phyloP scores from a whole-genome alignment of 2,797 vertebrate genomes.

The Hozukius guyotensis region DNA sequence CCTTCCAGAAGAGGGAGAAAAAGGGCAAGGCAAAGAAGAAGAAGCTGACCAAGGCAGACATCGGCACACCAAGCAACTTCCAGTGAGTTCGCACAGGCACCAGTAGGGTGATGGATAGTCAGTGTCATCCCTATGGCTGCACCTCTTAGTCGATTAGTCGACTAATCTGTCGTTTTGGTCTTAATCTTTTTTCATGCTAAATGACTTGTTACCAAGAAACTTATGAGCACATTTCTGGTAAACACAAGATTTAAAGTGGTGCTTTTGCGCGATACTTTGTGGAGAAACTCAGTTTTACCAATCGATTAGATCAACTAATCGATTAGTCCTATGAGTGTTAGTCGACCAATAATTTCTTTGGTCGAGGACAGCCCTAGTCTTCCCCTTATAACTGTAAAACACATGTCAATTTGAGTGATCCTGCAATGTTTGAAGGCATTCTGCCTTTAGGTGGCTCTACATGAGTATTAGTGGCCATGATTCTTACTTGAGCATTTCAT shows the following conservation, averaged over 20 bases:
- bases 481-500: neutral
- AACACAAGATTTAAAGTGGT: no score
- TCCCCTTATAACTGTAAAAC: neutral
- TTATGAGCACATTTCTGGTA: no score
- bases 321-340: no score
- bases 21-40: conserved; percentile 95
- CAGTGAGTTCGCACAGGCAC: conserved; percentile 84
- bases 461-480: neutral
- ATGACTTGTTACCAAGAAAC: no score
- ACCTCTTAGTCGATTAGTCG: no score
- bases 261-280: no score
- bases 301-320: no score
- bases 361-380: no score
- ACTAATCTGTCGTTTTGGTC: no score
- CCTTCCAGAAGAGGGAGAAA: conserved; percentile 90
- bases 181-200: no score
- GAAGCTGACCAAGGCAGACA: conserved; percentile 95
- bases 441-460: neutral
- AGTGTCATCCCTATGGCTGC: neutral
- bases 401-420: neutral
- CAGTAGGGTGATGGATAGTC: neutral
- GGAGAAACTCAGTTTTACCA: no score
- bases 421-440: neutral
- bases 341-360: no score
- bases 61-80: conserved; percentile 98